Evolutionary conservation across 2,888 invertebrate species (phyloP), one percentile per base, ranked within the genome.

Genomic region (Drosophila acutilabella): DNA sequence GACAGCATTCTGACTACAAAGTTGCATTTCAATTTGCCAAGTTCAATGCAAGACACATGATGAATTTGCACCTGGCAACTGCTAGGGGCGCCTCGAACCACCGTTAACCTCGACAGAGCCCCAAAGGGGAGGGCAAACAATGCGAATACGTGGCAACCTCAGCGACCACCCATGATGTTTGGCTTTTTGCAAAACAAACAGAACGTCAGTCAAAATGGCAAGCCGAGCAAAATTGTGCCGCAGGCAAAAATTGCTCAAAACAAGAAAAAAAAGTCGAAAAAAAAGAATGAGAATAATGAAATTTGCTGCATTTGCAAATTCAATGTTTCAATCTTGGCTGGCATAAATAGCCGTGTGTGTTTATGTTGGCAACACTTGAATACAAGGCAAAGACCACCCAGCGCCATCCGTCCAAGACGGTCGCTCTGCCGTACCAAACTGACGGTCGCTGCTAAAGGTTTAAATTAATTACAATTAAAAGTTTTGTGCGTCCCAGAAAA

Each of bases 171-270:
- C 85, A 78, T 51, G 4, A 80, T 11, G 89, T 67, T 81, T 87
- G 81, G 88, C 85, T 85, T 87, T 85, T 87, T 84, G 89, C 89
- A 89, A 89, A 84, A 87, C 88, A 85, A 85, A 85, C 89, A 85
- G 70, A 79, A 75, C 88, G 88, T 88, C 84, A 87, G 75, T 87
- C 80, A 79, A 74, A 67, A 65, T 44, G 60, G 52, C 65, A 50
- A 71, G 57, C 56, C 38, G 57, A 18, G 41, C 64, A 73, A 56
- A 48, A 60, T 20, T 36, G 53, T 42, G 70, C 16, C 44, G 40
- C 53, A 61, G 64, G 64, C 65, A 61, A 65, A 58, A 26, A 48
- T 30, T 36, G 33, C 20, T 40, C 13, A 18, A 23, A 56, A 44
- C 38, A 48, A 58, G n/a, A n/a, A 50, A 26, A 26, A 7, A 45